phyloP scores from a whole-genome alignment of 2,888 invertebrate species.

The Sphaeridia pumilis region DNA sequence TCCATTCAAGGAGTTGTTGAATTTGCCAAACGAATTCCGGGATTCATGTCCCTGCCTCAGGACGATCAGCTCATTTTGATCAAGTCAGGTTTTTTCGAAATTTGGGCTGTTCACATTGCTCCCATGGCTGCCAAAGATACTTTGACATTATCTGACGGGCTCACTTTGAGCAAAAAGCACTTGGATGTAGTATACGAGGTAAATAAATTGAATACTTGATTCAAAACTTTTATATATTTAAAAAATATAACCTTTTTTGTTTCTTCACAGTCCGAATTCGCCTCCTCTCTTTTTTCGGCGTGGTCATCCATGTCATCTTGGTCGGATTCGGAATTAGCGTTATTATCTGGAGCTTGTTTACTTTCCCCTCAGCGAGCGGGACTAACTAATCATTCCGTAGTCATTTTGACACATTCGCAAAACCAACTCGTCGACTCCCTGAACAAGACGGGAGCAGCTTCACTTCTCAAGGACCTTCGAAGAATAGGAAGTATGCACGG shows the following conservation, averaged over 20 bases:
- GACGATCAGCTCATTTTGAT: slow-evolving; percentile 94
- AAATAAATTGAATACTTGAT: no score
- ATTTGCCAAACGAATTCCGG: slow-evolving; percentile 86
- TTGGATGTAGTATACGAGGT: slow-evolving; percentile 80
- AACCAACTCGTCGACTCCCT: slow-evolving; percentile 78
- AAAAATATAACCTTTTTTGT: slow-evolving; percentile 7
- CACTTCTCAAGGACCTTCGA: slow-evolving; percentile 62
- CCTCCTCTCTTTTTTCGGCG: slow-evolving; percentile 68
- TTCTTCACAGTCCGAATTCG: slow-evolving; percentile 64
- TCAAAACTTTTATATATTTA: no score
- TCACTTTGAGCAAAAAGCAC: slow-evolving; percentile 67
- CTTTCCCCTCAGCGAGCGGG: slow-evolving; percentile 68
- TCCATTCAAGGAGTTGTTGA: slow-evolving; percentile 89
- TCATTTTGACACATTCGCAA: slow-evolving; percentile 55
- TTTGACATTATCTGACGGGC: slow-evolving; percentile 82
- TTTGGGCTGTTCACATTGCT: slow-evolving; percentile 81
- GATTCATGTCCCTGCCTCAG: slow-evolving; percentile 78
- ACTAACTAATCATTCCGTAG: slow-evolving; percentile 64
- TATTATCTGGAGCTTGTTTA: slow-evolving; percentile 75
- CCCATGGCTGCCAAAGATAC: slow-evolving; percentile 55
- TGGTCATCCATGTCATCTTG: slow-evolving; percentile 56
- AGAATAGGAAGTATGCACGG: slow-evolving; percentile 70
- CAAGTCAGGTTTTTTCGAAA: slow-evolving; percentile 92
- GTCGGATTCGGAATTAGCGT: slow-evolving; percentile 79
- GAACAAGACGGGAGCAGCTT: slow-evolving; percentile 41